Evolutionary conservation across 2,888 invertebrate genomes (phyloP).

Genomic region (Pandemis corylana): DNA sequence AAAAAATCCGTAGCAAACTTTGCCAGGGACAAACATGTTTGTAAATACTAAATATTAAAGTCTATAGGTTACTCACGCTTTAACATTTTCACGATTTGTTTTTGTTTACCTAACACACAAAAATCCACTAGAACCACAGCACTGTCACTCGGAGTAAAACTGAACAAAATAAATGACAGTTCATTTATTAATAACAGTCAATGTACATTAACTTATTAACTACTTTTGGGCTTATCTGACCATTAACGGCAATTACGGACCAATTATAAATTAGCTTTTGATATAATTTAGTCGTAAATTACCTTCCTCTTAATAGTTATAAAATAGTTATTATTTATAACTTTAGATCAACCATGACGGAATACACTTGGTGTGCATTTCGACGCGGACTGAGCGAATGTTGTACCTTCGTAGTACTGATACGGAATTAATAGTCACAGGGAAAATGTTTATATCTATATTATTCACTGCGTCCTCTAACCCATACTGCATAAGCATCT

Average conservation of each 20-base stretch:
- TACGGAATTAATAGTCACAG: constrained; percentile 45
- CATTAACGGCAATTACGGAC: background rate
- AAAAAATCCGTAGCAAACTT: no score
- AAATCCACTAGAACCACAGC: background rate
- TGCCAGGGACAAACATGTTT: no score
- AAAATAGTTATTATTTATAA: background rate
- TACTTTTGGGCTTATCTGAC: background rate
- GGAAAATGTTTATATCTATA: constrained; percentile 20
- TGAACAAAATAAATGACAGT: background rate
- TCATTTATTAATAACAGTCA: background rate
- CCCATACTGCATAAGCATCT: no score
- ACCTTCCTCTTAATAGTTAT: no score
- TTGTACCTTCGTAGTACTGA: constrained; percentile 48
- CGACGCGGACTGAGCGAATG: constrained; percentile 29
- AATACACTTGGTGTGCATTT: constrained; percentile 10
- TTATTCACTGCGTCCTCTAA: no score
- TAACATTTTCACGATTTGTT: background rate
- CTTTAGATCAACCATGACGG: background rate
- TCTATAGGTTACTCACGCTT: background rate
- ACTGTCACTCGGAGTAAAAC: background rate
- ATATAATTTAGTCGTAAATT: background rate
- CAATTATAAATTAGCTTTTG: background rate
- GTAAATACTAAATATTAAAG: background rate
- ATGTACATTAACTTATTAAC: background rate
- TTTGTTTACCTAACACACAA: background rate